phyloP scores from a whole-genome alignment of 2,113 vertebrate genomes.

The Microcebus jonahi region DNA sequence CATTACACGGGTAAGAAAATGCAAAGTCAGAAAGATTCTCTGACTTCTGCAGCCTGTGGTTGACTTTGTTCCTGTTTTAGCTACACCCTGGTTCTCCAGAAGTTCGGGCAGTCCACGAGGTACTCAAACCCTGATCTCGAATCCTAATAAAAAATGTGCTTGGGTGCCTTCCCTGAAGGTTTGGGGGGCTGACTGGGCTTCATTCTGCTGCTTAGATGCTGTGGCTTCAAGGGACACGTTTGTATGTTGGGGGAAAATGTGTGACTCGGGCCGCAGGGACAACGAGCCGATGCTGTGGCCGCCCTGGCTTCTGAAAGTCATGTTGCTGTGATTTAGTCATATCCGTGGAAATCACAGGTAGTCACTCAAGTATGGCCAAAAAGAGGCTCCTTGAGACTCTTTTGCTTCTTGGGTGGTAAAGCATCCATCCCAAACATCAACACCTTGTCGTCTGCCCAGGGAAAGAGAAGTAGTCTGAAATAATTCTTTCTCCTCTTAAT shows the following conservation, averaged over 20 bases:
- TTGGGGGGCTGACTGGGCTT: neutral
- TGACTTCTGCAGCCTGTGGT: rapidly evolving
- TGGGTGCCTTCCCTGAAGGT: neutral
- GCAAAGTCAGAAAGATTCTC: neutral
- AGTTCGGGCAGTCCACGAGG: neutral
- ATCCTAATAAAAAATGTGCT: neutral
- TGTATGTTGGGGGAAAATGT: neutral
- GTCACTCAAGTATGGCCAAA: constrained; percentile 80
- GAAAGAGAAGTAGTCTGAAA: neutral
- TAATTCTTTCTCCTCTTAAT: constrained; percentile 6
- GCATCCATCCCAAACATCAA: neutral
- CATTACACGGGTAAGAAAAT: neutral
- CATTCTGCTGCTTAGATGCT: neutral
- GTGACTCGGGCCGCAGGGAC: neutral
- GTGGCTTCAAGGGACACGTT: neutral
- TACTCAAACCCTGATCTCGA: neutral
- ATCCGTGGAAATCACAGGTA: constrained; percentile 76
- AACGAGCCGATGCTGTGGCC: neutral
- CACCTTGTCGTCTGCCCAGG: neutral
- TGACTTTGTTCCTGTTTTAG: neutral
- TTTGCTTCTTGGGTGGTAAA: constrained; percentile 68
- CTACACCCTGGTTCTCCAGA: neutral
- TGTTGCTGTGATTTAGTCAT: constrained; percentile 63
- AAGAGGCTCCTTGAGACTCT: constrained; percentile 81
- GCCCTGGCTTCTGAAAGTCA: constrained; percentile 79